Evolutionary conservation across 1,140 invertebrate species (phyloP).

Genomic region (Cryptotermes secundus): DNA sequence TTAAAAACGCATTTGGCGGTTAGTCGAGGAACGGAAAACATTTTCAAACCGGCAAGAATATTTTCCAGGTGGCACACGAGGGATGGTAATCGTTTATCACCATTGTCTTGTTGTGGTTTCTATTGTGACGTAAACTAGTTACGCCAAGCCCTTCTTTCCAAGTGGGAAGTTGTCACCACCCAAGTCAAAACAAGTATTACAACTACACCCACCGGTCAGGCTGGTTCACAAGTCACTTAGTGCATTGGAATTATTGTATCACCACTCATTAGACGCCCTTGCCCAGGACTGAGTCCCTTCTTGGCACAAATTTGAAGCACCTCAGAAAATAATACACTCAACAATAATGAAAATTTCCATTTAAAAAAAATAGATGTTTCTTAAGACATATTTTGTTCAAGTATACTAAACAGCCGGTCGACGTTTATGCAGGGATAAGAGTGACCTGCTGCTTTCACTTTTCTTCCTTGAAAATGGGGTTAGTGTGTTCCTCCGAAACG

Average conservation of each 20-base stretch:
- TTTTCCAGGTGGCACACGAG: not conserved
- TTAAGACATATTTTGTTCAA: too few relatives aligned
- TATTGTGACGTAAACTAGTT: not conserved
- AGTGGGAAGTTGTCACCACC: not conserved
- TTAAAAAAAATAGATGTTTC: too few relatives aligned
- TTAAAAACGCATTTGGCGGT: not conserved
- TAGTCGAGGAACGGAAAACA: not conserved
- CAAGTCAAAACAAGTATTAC: conserved; percentile 2
- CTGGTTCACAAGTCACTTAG: not conserved
- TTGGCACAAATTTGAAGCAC: too few relatives aligned
- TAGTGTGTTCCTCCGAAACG: too few relatives aligned
- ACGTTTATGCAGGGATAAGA: too few relatives aligned
- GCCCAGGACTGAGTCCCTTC: too few relatives aligned
- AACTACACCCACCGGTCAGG: not conserved
- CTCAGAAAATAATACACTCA: too few relatives aligned
- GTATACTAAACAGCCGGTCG: too few relatives aligned
- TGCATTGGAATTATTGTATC: not conserved
- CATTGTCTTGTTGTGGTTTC: not conserved
- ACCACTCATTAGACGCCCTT: not conserved
- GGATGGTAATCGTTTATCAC: not conserved
- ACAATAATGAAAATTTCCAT: too few relatives aligned
- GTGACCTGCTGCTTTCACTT: too few relatives aligned
- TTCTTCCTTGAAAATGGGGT: too few relatives aligned
- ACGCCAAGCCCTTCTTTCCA: not conserved
- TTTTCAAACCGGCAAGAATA: not conserved